These are phyloP conservation scores for Molanna angustata DNA, from an alignment of 2,888 invertebrate species.

Conservation along the genomic window DNA sequence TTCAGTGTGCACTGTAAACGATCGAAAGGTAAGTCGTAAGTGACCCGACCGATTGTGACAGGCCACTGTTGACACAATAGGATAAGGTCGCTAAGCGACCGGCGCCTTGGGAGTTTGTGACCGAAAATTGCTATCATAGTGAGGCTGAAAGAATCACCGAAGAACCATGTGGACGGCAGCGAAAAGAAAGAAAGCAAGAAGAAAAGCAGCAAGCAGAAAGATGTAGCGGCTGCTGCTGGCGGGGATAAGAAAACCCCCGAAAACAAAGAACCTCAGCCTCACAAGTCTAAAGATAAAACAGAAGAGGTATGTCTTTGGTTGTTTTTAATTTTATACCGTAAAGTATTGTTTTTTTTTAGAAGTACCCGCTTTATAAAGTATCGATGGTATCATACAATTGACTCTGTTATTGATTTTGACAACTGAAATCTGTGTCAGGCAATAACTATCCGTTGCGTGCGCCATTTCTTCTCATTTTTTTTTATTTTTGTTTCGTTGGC, in stretches of 20 bases:
- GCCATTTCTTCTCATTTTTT: too few relatives aligned
- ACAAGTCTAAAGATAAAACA: slow-evolving; percentile 41
- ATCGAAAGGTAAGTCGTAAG: too few relatives aligned
- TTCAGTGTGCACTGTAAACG: too few relatives aligned
- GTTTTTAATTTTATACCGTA: background rate
- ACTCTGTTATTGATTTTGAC: too few relatives aligned
- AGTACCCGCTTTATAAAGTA: background rate
- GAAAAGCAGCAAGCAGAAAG: slow-evolving; percentile 59
- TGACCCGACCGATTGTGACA: background rate
- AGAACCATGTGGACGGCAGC: slow-evolving; percentile 59
- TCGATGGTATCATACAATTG: too few relatives aligned
- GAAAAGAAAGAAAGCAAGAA: slow-evolving; percentile 63
- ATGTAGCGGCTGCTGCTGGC: slow-evolving; percentile 48
- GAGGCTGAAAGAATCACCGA: slow-evolving; percentile 63
- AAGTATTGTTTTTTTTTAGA: background rate
- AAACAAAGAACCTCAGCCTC: slow-evolving; percentile 39
- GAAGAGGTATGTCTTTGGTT: slow-evolving; percentile 40
- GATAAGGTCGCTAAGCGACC: slow-evolving; percentile 15
- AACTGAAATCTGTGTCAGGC: too few relatives aligned
- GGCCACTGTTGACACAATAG: too few relatives aligned
- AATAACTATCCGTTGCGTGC: too few relatives aligned
- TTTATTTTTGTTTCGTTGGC: too few relatives aligned
- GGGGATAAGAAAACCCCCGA: slow-evolving; percentile 23
- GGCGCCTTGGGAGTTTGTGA: slow-evolving; percentile 21
- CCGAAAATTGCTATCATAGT: slow-evolving; percentile 60